Conservation (phyloP, 2,113 vertebrate genomes). For the Chlamydotis undulata region DNA sequence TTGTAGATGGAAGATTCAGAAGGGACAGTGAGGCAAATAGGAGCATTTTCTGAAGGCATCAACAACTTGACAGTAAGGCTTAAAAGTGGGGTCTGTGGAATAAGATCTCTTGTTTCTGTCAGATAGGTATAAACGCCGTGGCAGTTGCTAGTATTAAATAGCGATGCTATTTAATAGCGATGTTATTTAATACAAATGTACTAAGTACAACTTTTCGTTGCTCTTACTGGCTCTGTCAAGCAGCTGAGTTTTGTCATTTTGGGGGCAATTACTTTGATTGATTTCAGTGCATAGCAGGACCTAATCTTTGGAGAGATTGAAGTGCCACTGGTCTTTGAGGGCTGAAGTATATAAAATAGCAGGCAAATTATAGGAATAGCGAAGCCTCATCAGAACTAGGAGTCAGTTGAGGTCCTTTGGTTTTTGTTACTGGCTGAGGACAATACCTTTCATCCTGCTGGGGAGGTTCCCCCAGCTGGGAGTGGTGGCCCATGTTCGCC, state of each 20-base stretch:
- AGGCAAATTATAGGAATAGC: neutral
- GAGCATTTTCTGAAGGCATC: slow-evolving; percentile 96
- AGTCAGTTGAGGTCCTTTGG: neutral
- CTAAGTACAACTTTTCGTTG: neutral
- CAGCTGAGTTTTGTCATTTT: neutral
- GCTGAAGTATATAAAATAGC: neutral
- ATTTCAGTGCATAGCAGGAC: neutral
- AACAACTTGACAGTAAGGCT: slow-evolving; percentile 94
- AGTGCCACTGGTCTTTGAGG: neutral
- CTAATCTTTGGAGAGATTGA: neutral
- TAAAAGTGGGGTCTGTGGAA: neutral
- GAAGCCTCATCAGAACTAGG: neutral
- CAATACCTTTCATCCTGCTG: neutral
- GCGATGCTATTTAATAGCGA: neutral
- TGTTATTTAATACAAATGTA: neutral
- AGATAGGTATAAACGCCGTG: neutral
- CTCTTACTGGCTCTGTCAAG: neutral
- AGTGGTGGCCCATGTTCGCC: neutral
- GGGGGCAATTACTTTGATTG: neutral
- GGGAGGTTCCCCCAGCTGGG: neutral
- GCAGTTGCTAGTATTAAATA: neutral
- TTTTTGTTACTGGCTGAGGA: neutral
- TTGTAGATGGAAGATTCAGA: slow-evolving; percentile 98
- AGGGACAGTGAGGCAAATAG: slow-evolving; percentile 96
- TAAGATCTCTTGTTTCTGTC: neutral